These are phyloP conservation scores for Mola mola DNA, from an alignment of 2,113 vertebrate genomes.

Conservation along the genomic window DNA sequence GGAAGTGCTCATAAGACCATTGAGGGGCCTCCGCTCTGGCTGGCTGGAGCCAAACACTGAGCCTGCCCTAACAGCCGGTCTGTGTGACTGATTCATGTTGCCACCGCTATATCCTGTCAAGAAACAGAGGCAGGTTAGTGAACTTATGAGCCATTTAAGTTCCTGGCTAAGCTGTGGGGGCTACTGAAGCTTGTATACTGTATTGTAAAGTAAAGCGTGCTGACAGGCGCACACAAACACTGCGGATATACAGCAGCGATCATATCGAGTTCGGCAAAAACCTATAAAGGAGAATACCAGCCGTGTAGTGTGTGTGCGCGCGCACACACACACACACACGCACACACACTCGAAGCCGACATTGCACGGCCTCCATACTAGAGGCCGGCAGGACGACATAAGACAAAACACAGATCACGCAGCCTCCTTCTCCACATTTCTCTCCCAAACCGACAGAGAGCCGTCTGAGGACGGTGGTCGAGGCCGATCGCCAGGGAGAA, in stretches of 20 bases:
- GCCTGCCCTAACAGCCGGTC: constrained; percentile 87
- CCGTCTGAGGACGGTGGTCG: constrained; percentile 38
- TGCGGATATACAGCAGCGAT: constrained; percentile 19
- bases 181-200: too few species aligned
- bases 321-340: constrained; percentile 13
- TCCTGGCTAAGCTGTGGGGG: not conserved
- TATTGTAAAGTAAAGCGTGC: constrained; percentile 1
- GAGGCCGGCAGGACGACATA: constrained; percentile 62
- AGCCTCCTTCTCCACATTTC: constrained; percentile 30
- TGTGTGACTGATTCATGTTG: constrained; percentile 95
- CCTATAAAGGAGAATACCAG: constrained; percentile 17
- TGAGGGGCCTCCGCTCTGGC: constrained; percentile 82
- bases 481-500: constrained; percentile 48
- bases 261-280: constrained; percentile 18
- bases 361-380: constrained; percentile 70
- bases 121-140: constrained; percentile 14
- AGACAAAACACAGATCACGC: constrained; percentile 53
- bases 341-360: constrained; percentile 47
- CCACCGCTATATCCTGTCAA: constrained; percentile 79
- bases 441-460: constrained; percentile 64
- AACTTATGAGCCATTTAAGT: not conserved
- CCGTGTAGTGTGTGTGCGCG: constrained; percentile 11
- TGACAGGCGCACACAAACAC: not conserved
- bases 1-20: constrained; percentile 79
- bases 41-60: constrained; percentile 84